Percentiles rank a stretch among this genome's conserved stretches.
Conservation (phyloP, 2,113 vertebrate genomes). For the Sakesphorus luctuosus region DNA sequence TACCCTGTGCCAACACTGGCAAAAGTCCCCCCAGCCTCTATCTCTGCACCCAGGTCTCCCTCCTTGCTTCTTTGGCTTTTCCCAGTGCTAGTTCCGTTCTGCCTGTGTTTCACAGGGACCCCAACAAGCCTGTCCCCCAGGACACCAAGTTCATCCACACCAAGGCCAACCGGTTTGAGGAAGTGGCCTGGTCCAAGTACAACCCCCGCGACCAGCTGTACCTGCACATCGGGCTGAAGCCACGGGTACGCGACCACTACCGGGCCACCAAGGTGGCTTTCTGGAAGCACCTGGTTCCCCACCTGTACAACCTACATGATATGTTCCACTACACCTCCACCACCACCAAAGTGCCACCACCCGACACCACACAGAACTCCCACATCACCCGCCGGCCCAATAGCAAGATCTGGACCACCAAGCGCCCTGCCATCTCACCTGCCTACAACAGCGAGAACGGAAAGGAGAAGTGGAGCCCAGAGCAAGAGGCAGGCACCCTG, state of each 20-base stretch:
- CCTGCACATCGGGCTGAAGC: constrained; percentile 97
- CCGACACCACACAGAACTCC: constrained; percentile 92
- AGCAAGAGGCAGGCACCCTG: constrained; percentile 87
- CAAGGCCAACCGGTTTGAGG: constrained; percentile 98
- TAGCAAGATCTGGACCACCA: constrained; percentile 93
- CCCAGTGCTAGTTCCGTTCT: not conserved
- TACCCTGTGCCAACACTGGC: not conserved
- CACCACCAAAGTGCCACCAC: constrained; percentile 94
- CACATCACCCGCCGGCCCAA: constrained; percentile 92
- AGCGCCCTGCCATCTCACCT: constrained; percentile 92
- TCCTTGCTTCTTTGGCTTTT: not conserved
- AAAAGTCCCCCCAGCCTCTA: not conserved
- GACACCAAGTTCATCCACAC: constrained; percentile 99
- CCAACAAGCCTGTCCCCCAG: constrained; percentile 98
- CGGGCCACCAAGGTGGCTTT: constrained; percentile 99
- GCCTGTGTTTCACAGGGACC: constrained; percentile 81
- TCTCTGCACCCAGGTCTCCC: not conserved
- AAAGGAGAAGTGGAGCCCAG: constrained; percentile 87
- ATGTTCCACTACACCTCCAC: constrained; percentile 99
- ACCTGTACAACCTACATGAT: constrained; percentile 97
- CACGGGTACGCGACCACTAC: constrained; percentile 96
- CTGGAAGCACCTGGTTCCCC: constrained; percentile 98
- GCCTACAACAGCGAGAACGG: constrained; percentile 91
- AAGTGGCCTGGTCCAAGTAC: constrained; percentile 99
- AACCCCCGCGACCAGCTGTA: constrained; percentile 97